A percentile compares a stretch with the other conserved stretches of the same genome.
phyloP scores from a whole-genome alignment of 2,888 invertebrate species.

The Lepidonotus clava region DNA sequence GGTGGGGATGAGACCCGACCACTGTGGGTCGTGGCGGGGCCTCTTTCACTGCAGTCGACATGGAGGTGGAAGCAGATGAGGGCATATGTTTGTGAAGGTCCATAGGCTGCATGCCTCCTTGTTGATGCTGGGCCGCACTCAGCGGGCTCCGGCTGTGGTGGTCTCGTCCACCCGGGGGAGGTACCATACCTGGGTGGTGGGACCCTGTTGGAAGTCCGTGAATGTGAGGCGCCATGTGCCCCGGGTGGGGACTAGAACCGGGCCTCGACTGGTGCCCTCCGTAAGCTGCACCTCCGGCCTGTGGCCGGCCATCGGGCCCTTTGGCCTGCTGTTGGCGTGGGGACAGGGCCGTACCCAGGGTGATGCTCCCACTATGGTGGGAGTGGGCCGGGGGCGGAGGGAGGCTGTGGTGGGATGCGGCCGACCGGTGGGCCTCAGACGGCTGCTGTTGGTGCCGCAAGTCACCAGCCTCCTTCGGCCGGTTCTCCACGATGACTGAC shows the following conservation, averaged over 20 bases:
- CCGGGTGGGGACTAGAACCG: slow-evolving; percentile 26
- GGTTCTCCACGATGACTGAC: slow-evolving; percentile 77
- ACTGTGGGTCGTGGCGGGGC: not conserved
- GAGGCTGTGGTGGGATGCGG: not conserved
- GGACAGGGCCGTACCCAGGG: slow-evolving; percentile 55
- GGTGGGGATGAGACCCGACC: not conserved
- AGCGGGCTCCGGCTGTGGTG: slow-evolving; percentile 38
- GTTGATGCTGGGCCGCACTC: slow-evolving; percentile 71
- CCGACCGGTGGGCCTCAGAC: not conserved
- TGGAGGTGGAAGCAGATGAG: not conserved
- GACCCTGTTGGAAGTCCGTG: not conserved
- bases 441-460: not conserved
- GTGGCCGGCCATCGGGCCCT: slow-evolving; percentile 9
- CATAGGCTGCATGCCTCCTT: slow-evolving; percentile 73
- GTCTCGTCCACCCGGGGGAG: not conserved
- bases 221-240: slow-evolving; percentile 32
- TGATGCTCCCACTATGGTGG: slow-evolving; percentile 57
- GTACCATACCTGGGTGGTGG: not conserved
- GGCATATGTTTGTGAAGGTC: slow-evolving; percentile 54
- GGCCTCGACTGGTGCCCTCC: slow-evolving; percentile 23
- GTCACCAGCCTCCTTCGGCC: slow-evolving; percentile 62
- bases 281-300: not conserved
- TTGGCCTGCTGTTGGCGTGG: slow-evolving; percentile 13
- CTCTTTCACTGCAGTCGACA: not conserved
- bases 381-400: slow-evolving; percentile 37